Conservation (phyloP, 2,797 vertebrate genomes). For the Kryptolebias ocellatus region DNA sequence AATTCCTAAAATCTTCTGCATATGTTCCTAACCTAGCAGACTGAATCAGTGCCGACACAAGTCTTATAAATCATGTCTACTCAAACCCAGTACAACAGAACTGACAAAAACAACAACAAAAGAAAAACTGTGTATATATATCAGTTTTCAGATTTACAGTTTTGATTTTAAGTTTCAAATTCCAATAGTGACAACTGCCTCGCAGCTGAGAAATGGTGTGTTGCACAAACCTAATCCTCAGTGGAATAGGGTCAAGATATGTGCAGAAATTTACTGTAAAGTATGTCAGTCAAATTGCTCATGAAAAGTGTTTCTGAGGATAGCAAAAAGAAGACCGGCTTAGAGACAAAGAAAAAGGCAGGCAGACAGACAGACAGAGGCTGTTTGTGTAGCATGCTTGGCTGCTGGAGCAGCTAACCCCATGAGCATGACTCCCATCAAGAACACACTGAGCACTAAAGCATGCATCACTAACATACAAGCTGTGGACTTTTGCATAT, state of each 20-base stretch:
- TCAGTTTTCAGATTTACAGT: not conserved
- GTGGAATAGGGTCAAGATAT: conserved; percentile 7
- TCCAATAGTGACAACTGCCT: not conserved
- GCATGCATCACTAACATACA: conserved; percentile 53
- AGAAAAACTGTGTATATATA: not conserved
- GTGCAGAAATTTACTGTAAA: conserved; percentile 6
- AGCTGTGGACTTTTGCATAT: conserved; percentile 38
- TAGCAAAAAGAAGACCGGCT: not conserved
- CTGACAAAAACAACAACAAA: not conserved
- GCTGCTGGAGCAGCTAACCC: conserved; percentile 65
- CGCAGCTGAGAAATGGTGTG: not conserved
- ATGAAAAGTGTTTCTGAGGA: conserved; percentile 19
- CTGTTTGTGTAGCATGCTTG: conserved; percentile 56
- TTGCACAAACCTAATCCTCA: conserved; percentile 5
- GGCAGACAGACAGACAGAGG: conserved; percentile 19
- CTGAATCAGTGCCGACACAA: not conserved
- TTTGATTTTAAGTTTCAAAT: conserved; percentile 6
- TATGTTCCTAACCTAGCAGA: conserved; percentile 22
- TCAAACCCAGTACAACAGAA: not conserved
- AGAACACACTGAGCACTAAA: conserved; percentile 59
- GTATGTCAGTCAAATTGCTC: conserved; percentile 16
- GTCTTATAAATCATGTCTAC: not conserved
- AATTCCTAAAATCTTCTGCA: conserved; percentile 22
- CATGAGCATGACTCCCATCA: conserved; percentile 54
- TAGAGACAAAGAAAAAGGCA: conserved; percentile 9